Conservation (phyloP, 92 coral and sea anemone species). For the Desmophyllum pertusum region DNA sequence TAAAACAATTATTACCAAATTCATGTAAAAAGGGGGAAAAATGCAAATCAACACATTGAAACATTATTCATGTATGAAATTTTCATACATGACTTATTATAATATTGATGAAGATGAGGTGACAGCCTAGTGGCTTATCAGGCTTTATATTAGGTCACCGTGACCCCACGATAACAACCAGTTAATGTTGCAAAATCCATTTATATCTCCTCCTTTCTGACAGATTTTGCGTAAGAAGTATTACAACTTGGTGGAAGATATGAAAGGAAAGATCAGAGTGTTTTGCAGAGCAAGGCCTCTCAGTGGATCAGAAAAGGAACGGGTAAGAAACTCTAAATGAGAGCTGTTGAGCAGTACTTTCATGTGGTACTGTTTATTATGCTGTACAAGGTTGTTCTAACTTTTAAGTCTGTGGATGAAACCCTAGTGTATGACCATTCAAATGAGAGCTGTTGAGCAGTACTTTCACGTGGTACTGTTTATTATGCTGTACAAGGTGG, state of each 20-base stretch:
- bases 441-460: background rate
- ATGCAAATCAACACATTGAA: too few species aligned
- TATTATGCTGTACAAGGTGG: background rate
- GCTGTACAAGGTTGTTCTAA: background rate
- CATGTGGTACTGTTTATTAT: background rate
- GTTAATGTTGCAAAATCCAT: background rate
- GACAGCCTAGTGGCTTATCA: too few species aligned
- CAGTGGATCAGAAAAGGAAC: slow-evolving; percentile 80
- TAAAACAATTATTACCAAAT: too few species aligned
- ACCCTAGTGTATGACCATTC: background rate
- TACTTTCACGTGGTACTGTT: background rate
- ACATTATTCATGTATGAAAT: too few species aligned
- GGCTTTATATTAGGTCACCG: background rate
- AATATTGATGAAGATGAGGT: too few species aligned
- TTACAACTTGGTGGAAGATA: slow-evolving; percentile 98
- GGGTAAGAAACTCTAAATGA: slow-evolving; percentile 22
- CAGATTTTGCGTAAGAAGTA: slow-evolving; percentile 98
- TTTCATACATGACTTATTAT: too few species aligned
- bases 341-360: background rate
- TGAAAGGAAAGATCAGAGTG: slow-evolving; percentile 99
- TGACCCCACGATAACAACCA: background rate
- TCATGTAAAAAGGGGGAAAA: too few species aligned
- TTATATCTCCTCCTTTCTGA: background rate
- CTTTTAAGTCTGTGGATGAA: background rate
- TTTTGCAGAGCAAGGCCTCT: slow-evolving; percentile 97